A percentile compares a stretch with the other conserved stretches of the same genome.
Conservation (phyloP, 1,140 invertebrate genomes). For the Conus ventricosus region DNA sequence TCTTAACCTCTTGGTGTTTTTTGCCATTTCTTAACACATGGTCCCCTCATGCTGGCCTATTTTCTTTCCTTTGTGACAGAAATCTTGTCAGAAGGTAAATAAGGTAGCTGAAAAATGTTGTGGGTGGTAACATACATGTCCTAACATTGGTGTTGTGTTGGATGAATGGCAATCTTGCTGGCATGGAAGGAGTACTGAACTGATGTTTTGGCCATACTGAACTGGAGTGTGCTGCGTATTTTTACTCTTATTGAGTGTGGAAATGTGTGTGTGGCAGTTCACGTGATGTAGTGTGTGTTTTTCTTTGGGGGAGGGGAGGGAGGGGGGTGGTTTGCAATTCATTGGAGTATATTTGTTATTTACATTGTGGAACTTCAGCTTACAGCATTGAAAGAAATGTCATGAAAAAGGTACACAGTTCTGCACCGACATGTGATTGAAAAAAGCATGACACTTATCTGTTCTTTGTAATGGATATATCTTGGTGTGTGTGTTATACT, state of each 20-base stretch:
- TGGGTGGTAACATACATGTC: slow-evolving; percentile 31
- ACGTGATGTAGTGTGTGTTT: background rate
- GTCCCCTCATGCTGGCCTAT: background rate
- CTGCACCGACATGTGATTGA: too few relatives aligned
- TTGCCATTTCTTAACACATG: background rate
- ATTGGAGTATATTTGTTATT: too few relatives aligned
- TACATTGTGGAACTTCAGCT: too few relatives aligned
- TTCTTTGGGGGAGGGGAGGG: too few relatives aligned
- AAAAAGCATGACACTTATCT: too few relatives aligned
- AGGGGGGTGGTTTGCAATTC: too few relatives aligned
- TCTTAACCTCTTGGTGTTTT: background rate
- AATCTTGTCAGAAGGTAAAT: slow-evolving; percentile 38
- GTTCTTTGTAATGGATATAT: too few relatives aligned
- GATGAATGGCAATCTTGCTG: background rate
- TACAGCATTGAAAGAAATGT: too few relatives aligned
- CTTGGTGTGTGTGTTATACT: too few relatives aligned
- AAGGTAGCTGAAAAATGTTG: background rate
- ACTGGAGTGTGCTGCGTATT: background rate
- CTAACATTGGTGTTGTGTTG: slow-evolving; percentile 35
- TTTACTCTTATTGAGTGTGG: background rate
- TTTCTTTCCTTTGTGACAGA: slow-evolving; percentile 27
- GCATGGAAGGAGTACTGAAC: slow-evolving; percentile 18
- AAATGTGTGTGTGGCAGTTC: background rate
- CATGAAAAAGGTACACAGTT: too few relatives aligned
- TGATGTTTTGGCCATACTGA: background rate